Evolutionary conservation across 2,797 vertebrate species (phyloP).

Genomic region (Amazona finschi): DNA sequence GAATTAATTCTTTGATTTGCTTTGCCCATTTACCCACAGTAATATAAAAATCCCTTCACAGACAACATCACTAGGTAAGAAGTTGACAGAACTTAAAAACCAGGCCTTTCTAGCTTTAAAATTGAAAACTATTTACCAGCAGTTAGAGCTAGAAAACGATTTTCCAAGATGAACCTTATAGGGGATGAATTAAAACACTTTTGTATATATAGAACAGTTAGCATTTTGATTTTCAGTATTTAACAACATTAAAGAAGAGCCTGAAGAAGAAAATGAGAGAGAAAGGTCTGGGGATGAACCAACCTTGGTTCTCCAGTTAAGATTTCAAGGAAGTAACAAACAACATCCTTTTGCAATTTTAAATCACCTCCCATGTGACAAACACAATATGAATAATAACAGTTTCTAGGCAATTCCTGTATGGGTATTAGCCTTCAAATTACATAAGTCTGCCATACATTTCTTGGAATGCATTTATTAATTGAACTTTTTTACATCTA

Average conservation of each 20-base stretch:
- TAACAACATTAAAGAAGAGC: not conserved
- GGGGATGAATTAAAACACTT: not conserved
- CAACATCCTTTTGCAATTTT: not conserved
- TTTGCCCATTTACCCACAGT: not conserved
- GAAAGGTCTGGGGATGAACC: not conserved
- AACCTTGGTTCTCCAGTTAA: accelerated
- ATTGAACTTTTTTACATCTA: not conserved
- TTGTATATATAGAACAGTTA: not conserved
- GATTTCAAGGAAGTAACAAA: not conserved
- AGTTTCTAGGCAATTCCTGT: not conserved
- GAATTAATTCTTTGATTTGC: not conserved
- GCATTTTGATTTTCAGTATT: not conserved
- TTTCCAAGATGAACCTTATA: not conserved
- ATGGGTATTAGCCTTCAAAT: not conserved
- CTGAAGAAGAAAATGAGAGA: not conserved
- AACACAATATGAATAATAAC: not conserved
- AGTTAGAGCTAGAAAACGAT: not conserved
- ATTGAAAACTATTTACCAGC: not conserved
- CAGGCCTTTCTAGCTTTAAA: not conserved
- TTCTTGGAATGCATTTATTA: not conserved
- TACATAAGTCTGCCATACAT: not conserved
- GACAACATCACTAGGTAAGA: not conserved
- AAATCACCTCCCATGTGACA: not conserved
- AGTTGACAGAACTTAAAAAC: not conserved
- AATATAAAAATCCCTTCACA: not conserved